phyloP scores from a whole-genome alignment of 2,888 invertebrate genomes.

The Hypercompe scribonia region DNA sequence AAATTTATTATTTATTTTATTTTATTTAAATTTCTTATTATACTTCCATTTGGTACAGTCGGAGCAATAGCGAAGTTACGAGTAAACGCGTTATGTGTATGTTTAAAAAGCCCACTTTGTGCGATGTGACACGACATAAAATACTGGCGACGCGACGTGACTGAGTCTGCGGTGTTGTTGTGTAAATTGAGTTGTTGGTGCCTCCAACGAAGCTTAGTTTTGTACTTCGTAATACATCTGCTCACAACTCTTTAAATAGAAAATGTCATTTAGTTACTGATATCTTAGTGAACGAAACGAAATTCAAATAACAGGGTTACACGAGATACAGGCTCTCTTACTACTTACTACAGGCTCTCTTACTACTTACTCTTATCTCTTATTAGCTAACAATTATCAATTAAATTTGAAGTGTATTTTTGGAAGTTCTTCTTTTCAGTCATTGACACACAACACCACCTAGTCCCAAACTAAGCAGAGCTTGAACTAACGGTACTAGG shows the following conservation, averaged over 20 bases:
- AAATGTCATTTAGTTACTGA: background rate
- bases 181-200: constrained; percentile 7
- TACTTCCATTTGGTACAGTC: constrained; percentile 4
- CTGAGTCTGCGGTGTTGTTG: constrained; percentile 1
- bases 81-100: constrained; percentile 1
- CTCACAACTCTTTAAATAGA: background rate
- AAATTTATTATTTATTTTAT: too few relatives aligned
- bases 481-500: too few relatives aligned
- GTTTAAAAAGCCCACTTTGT: background rate
- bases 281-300: background rate
- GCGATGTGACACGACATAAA: constrained; percentile 9
- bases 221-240: background rate
- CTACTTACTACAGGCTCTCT: too few relatives aligned
- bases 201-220: background rate
- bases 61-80: background rate
- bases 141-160: background rate
- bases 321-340: background rate
- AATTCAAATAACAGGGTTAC: background rate
- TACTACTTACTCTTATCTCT: too few relatives aligned
- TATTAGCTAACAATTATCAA: background rate
- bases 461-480: too few relatives aligned
- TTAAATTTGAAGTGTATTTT: background rate
- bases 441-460: too few relatives aligned
- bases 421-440: too few relatives aligned
- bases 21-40: too few relatives aligned